phyloP scores from a whole-genome alignment of 1,140 invertebrate species.

The Triops cancriformis region DNA sequence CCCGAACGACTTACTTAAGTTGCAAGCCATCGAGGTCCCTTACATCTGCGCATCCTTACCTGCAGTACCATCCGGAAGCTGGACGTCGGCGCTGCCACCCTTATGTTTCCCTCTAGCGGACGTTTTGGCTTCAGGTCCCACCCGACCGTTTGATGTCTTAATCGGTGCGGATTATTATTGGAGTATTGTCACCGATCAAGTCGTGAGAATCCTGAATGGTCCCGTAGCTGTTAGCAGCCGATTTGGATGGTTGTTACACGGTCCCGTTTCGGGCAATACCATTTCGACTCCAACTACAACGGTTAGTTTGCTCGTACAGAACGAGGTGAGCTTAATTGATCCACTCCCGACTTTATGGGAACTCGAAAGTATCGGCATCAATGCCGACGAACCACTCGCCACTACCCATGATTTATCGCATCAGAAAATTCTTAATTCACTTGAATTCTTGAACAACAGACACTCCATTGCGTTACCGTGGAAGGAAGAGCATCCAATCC shows the following conservation, averaged over 20 bases:
- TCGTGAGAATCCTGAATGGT: neutral
- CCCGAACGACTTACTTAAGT: neutral
- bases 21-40: neutral
- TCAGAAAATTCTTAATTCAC: constrained; percentile 6
- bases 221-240: neutral
- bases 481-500: neutral
- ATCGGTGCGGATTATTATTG: neutral
- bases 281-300: neutral
- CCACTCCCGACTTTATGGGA: neutral
- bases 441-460: neutral
- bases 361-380: neutral
- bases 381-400: neutral
- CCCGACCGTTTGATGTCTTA: neutral
- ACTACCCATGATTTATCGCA: neutral
- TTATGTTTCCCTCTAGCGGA: neutral
- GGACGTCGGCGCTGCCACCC: neutral
- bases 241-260: constrained; percentile 4
- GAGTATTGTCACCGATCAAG: neutral
- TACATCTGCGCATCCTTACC: neutral
- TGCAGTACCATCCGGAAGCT: neutral
- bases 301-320: neutral
- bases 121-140: too few species aligned
- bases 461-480: constrained; percentile 26
- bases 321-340: neutral
- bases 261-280: neutral